These are phyloP conservation scores for Aleiodes testaceus DNA, from an alignment of 2,888 invertebrate genomes.

Conservation along the genomic window DNA sequence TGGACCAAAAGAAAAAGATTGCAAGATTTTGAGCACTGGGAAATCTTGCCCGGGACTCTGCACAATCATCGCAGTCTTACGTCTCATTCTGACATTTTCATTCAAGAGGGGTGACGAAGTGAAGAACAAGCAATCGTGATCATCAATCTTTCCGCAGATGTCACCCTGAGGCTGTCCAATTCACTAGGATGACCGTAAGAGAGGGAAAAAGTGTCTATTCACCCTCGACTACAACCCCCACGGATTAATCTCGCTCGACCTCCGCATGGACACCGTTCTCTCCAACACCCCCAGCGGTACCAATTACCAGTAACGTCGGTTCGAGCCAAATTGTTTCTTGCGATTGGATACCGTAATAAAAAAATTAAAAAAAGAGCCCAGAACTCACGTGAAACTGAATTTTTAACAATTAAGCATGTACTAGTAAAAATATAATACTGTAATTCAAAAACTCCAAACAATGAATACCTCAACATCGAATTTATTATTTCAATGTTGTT, in stretches of 20 bases:
- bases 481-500: neutral
- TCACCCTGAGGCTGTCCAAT: slow-evolving; percentile 33
- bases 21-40: too few relatives aligned
- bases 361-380: slow-evolving; percentile 10
- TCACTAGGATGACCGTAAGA: slow-evolving; percentile 30
- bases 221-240: slow-evolving; percentile 2
- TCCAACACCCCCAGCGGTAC: slow-evolving; percentile 21
- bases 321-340: slow-evolving; percentile 35
- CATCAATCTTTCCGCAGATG: slow-evolving; percentile 40
- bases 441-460: neutral
- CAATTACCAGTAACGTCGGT: slow-evolving; percentile 37
- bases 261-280: slow-evolving; percentile 26
- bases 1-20: too few relatives aligned
- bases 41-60: neutral
- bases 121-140: slow-evolving; percentile 24
- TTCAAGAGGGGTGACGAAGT: neutral
- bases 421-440: too few relatives aligned
- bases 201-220: slow-evolving; percentile 28
- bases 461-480: neutral
- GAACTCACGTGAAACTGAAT: too few relatives aligned
- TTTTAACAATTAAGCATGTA: too few relatives aligned
- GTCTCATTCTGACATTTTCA: slow-evolving; percentile 9
- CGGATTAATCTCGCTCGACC: slow-evolving; percentile 40
- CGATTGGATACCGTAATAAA: slow-evolving; percentile 37
- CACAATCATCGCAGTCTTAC: slow-evolving; percentile 2